Evolutionary conservation across 2,888 invertebrate species (phyloP), one percentile per base, ranked within the genome.

Genomic region (Aethes cnicana): DNA sequence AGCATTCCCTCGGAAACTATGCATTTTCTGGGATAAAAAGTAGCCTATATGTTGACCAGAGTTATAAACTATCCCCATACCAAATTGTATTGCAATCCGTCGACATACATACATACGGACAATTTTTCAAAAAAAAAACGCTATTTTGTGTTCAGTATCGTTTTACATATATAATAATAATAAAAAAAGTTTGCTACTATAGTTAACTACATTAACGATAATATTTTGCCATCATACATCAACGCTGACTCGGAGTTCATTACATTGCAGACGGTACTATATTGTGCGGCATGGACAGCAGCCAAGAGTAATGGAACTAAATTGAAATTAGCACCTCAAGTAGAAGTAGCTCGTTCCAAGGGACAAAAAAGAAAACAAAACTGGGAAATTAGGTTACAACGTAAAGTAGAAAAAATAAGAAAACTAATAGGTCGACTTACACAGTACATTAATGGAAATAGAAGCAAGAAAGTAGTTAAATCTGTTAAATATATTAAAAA

Each of bases 311-410:
- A 47, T 17, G 42, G 23, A 5, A 5, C 20, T n/a, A 55, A 26
- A 46, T 25, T 54, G 2, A 23, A 35, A 11, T 33, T 46, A 14
- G 30, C 6, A 20, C 9, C 30, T 3, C n/a, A n/a, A n/a, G 21
- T n/a, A 11, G 5, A 11, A 12, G 6, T 3, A 3, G 11, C 11
- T 2, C 12, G 16, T 3, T 9, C 2, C 4, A 14, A 3, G 25
- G 11, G 21, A 6, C 30, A 20, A 23, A 8, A 46, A 0, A 23
- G 39, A 2, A 39, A 25, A 32, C 54, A 54, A 3, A 6, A 21
- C 1, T 61, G 57, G 59, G 54, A 57, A 30, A 53, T 4, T 11
- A 46, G 57, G 18, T n/a, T 57, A 12, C 47, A 59, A 44, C 47
- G 30, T n/a, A 25, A 36, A 33, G 9, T 58, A 21, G 23, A 32